phyloP scores from a whole-genome alignment of 2,888 invertebrate genomes.

The Diarsia dahlii region DNA sequence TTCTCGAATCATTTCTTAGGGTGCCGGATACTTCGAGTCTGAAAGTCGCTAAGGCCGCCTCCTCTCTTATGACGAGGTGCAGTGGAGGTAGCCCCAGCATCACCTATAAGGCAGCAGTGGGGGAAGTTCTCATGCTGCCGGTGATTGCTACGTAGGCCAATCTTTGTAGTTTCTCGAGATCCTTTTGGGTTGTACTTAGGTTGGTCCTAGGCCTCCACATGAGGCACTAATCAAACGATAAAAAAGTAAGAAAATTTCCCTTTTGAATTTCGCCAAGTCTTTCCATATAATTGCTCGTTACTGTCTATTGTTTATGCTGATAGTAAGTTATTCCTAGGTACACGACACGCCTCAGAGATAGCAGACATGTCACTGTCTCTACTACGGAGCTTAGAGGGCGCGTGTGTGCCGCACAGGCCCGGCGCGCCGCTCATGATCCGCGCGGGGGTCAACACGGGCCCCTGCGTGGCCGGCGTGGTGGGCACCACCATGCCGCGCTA shows the following conservation, averaged over 20 bases:
- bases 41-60: no score
- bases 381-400: conserved; percentile 87
- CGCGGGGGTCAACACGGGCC: conserved; percentile 92
- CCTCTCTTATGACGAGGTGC: no score
- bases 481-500: conserved; percentile 92
- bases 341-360: conserved; percentile 91
- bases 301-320: background rate
- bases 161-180: no score
- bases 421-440: conserved; percentile 87
- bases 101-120: no score
- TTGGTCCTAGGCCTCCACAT: no score
- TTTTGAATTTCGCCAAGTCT: background rate
- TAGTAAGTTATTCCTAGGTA: conserved; percentile 76
- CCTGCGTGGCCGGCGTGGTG: conserved; percentile 92
- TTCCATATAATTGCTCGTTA: background rate
- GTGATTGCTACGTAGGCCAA: no score
- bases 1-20: no score
- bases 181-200: no score
- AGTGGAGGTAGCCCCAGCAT: no score
- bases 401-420: conserved; percentile 89
- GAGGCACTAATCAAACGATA: no score
- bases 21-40: no score
- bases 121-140: no score
- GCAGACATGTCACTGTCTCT: conserved; percentile 91
- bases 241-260: background rate